These are phyloP conservation scores for Hypselothyrea guttata DNA, from an alignment of 2,888 invertebrate genomes.

Conservation along the genomic window DNA sequence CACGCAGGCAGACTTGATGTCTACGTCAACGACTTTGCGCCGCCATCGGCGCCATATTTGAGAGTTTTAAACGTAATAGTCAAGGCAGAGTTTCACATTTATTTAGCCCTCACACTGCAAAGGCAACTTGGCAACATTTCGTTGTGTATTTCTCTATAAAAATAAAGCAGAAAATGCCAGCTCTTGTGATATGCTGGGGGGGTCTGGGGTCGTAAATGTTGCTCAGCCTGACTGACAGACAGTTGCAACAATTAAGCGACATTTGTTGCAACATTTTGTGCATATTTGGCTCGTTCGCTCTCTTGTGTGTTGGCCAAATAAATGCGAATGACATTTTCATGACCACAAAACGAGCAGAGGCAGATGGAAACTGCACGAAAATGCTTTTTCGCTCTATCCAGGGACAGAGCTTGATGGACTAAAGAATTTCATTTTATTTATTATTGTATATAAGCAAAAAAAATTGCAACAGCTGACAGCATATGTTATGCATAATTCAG, in stretches of 20 bases:
- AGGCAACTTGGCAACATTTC: conserved; percentile 41
- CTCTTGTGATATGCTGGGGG: conserved; percentile 7
- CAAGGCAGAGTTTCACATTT: conserved; percentile 14
- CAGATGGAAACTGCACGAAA: no score
- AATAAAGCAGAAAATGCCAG: not conserved
- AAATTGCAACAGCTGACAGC: not conserved
- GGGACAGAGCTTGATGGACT: no score
- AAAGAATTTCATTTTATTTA: no score
- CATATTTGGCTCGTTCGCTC: conserved; percentile 16
- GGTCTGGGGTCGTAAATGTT: conserved; percentile 50
- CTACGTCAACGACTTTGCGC: conserved; percentile 50
- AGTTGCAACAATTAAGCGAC: conserved; percentile 61
- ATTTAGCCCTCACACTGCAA: not conserved
- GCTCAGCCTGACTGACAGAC: conserved; percentile 45
- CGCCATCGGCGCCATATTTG: conserved; percentile 25
- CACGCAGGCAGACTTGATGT: conserved; percentile 30
- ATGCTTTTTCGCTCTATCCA: no score
- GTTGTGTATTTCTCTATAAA: conserved; percentile 12
- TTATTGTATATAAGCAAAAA: not conserved
- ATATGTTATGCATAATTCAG: not conserved
- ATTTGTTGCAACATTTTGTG: conserved; percentile 53
- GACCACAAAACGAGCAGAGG: not conserved
- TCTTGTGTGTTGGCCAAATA: conserved; percentile 32
- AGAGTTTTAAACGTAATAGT: conserved; percentile 23
- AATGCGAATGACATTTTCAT: conserved; percentile 14